Conservation (phyloP, 2,888 invertebrate species). For the Catocala nupta region DNA sequence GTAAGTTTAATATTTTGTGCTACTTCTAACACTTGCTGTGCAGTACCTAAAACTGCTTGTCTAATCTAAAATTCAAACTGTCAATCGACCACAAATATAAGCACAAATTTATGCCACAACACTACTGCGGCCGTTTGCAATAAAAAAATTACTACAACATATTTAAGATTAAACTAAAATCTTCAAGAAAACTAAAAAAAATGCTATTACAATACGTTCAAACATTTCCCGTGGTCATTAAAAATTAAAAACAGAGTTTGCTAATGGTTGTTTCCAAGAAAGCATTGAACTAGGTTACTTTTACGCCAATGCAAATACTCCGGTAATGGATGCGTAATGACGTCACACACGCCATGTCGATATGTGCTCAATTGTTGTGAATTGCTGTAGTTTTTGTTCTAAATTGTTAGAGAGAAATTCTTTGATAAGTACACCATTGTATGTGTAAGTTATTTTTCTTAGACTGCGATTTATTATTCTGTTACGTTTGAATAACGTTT, state of each 20-base stretch:
- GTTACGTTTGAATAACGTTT: too few relatives aligned
- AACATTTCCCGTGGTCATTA: slow-evolving; percentile 6
- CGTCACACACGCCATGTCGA: slow-evolving; percentile 33
- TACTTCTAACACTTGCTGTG: too few relatives aligned
- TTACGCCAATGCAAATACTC: slow-evolving; percentile 42
- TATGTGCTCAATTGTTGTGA: slow-evolving; percentile 7
- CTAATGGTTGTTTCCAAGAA: slow-evolving; percentile 45
- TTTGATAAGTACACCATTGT: not conserved
- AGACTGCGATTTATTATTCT: not conserved
- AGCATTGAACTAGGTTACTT: slow-evolving; percentile 39
- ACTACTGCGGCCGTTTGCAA: too few relatives aligned
- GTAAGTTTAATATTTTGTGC: too few relatives aligned
- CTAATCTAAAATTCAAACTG: too few relatives aligned
- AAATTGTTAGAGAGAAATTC: not conserved
- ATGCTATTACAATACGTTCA: not conserved
- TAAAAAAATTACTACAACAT: too few relatives aligned
- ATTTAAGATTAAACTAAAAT: not conserved
- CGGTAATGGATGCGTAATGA: slow-evolving; percentile 44
- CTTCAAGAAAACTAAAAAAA: not conserved
- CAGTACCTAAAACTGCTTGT: too few relatives aligned
- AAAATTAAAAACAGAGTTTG: slow-evolving; percentile 15
- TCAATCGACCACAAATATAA: too few relatives aligned
- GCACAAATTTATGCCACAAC: too few relatives aligned
- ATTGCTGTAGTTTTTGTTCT: not conserved
- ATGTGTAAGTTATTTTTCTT: not conserved